phyloP scores from a whole-genome alignment of 2,888 invertebrate species.

The Marasmarcha lunaedactyla region DNA sequence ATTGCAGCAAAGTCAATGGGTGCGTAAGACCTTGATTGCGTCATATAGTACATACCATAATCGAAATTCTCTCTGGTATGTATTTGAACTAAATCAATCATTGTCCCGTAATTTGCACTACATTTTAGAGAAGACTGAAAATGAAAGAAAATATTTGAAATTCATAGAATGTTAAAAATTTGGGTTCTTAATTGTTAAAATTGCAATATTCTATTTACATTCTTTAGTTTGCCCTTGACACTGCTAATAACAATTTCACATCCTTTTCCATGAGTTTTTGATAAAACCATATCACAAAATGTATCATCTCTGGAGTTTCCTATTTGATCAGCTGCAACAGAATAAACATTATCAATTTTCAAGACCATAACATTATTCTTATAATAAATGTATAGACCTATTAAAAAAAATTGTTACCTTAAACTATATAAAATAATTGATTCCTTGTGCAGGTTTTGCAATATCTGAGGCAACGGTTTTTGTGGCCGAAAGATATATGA shows the following conservation, averaged over 20 bases:
- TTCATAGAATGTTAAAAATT: background rate
- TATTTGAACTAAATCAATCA: conserved; percentile 25
- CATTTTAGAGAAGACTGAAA: conserved; percentile 24
- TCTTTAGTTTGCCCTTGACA: conserved; percentile 25
- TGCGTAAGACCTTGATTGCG: conserved; percentile 16
- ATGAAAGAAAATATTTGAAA: background rate
- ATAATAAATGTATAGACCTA: too few species aligned
- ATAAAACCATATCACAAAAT: conserved; percentile 24
- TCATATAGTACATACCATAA: conserved; percentile 23
- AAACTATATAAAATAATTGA: too few species aligned
- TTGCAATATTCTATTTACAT: conserved; percentile 24
- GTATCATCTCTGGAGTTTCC: conserved; percentile 32
- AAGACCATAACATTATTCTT: too few species aligned
- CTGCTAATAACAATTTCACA: conserved; percentile 30
- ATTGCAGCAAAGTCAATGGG: conserved; percentile 24
- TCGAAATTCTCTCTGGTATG: conserved; percentile 21
- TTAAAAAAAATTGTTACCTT: too few species aligned
- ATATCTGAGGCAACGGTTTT: too few species aligned
- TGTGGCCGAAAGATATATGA: too few species aligned
- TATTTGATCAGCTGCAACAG: conserved; percentile 30
- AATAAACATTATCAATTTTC: too few species aligned
- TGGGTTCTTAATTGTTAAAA: background rate
- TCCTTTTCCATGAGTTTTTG: conserved; percentile 21
- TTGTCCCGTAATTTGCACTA: conserved; percentile 15
- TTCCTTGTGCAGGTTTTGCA: too few species aligned